Evolutionary conservation across 1,140 invertebrate genomes (phyloP), one percentile per base, ranked within the genome.

Genomic region (Sitodiplosis mosellana): DNA sequence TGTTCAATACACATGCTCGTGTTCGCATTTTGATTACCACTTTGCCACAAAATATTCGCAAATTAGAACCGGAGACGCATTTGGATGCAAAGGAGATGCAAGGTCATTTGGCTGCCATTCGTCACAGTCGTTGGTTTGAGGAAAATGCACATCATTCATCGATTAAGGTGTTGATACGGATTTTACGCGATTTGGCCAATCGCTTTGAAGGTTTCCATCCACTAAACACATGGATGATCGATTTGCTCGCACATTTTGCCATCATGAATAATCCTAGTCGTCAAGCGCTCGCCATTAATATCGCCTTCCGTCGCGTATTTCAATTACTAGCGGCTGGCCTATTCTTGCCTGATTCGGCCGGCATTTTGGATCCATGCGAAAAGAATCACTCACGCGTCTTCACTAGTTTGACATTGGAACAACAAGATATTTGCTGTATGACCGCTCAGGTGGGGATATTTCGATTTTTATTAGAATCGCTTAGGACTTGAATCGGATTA

Each of bases 141-240:
- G 93, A 98, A 69, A 95, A 95, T 66, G 92, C 90, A 6, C 90
- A 90, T 63, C 91, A 97, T 66, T 94, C 93, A 3, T 90, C 89
- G 27, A 92, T 98, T 45, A 97, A 96, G 73, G 72, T 74, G 12
- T 66, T 99, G 0, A 94, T 98, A 53, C 75, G 94, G 12, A 71
- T 98, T 17, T 67, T 98, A 1, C 78, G 89, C 54, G 93, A 98
- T 68, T 71, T 99, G 51, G 78, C 83, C 54, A 79, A 76, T 41
- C 74, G 93, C 47, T 95, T 92, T 67, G 77, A 89, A 53, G 90
- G 91, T 3, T 78, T 98, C 40, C 76, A 88, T 49, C 81, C 90
- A 2, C 68, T 98, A 1, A 89, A 85, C 10, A 87, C 93, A 1
- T 98, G 93, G 94, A 92, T 96, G 78, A 71, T 98, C 20, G 94